Conservation (phyloP, 2,113 vertebrate genomes). For the Nannospalax galili region DNA sequence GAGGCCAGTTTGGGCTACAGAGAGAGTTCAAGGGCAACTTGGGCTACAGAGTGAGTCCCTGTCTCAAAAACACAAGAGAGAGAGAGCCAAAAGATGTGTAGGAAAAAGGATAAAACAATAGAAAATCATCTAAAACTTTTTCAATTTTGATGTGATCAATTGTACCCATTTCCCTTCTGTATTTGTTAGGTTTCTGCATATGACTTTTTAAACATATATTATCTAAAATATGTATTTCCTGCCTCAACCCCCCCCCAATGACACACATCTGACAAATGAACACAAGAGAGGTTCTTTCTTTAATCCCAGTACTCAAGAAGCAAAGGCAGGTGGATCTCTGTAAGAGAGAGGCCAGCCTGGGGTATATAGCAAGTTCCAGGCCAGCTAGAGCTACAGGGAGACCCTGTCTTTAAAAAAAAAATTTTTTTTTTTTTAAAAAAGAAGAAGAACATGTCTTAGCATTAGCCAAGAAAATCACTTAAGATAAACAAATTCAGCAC, state of each 20-base stretch:
- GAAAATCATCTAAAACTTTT: not conserved
- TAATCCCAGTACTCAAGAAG: not conserved
- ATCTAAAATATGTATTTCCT: slow-evolving; percentile 36
- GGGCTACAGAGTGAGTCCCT: not conserved
- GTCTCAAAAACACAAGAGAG: not conserved
- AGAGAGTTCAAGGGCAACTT: not conserved
- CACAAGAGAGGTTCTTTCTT: slow-evolving; percentile 36
- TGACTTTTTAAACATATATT: not conserved
- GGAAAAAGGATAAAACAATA: not conserved
- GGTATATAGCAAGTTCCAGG: too few species aligned
- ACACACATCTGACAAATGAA: slow-evolving; percentile 34
- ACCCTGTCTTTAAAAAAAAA: too few species aligned
- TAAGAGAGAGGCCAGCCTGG: rapidly evolving
- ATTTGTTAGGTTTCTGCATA: not conserved
- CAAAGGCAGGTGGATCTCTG: not conserved
- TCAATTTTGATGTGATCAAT: not conserved
- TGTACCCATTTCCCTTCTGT: slow-evolving; percentile 8
- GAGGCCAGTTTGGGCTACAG: not conserved
- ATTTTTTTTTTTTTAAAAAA: not conserved
- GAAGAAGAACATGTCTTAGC: slow-evolving; percentile 29
- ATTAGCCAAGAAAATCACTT: slow-evolving; percentile 72
- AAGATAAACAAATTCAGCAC: slow-evolving; percentile 64
- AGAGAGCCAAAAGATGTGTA: not conserved
- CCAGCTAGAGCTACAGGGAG: too few species aligned
- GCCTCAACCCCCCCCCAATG: not conserved